Evolutionary conservation across 1,140 invertebrate genomes (phyloP), one percentile per base, ranked within the genome.

Genomic region (Anadara kagoshimensis): DNA sequence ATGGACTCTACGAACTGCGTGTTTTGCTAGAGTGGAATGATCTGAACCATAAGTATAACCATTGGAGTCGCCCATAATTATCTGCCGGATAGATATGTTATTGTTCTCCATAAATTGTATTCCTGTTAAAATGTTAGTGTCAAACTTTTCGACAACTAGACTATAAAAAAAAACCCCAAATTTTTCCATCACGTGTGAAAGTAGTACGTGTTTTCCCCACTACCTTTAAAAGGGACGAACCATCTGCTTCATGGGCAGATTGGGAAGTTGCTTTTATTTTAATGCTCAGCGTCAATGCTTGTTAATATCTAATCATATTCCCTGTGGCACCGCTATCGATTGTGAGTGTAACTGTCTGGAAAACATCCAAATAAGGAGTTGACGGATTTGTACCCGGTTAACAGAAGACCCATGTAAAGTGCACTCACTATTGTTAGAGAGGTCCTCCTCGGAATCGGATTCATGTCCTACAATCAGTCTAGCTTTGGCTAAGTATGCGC

Each of bases 201-300:
- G 8, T 26, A 1, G 12, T 26, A 53, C 45, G 24, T 65, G 69
- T 26, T 77, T 70, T 2, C 66, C 65, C 62, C n/a, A n/a, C 14
- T 16, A 77, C 59, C 1, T 53, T 53, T 0, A 77, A 20, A 8
- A 61, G 75, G 1, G 70, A 68, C 0, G 49, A 57, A 0, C 69
- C 75, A 49, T 77, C 71, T 18, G 76, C 70, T 44, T 78, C 62
- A 26, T 69, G 59, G 10, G 66, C 70, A 29, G 41, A 51, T 26
- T 77, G 75, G 36, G 20, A 59, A 20, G 18, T 69, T 45, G 36
- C 20, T 10, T 51, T 73, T 14, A 73, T 65, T 54, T 61, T n/a
- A 11, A 24, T 61, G 12, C 54, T 56, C 8, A 73, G 36, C n/a
- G 18, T 3, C 7, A 43, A 22, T 11, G 54, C 56, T 41, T 18